Percentiles rank a stretch among this genome's conserved stretches.
Evolutionary conservation across 2,797 vertebrate species (phyloP).

Genomic region (Mormyrus proboscirostris): DNA sequence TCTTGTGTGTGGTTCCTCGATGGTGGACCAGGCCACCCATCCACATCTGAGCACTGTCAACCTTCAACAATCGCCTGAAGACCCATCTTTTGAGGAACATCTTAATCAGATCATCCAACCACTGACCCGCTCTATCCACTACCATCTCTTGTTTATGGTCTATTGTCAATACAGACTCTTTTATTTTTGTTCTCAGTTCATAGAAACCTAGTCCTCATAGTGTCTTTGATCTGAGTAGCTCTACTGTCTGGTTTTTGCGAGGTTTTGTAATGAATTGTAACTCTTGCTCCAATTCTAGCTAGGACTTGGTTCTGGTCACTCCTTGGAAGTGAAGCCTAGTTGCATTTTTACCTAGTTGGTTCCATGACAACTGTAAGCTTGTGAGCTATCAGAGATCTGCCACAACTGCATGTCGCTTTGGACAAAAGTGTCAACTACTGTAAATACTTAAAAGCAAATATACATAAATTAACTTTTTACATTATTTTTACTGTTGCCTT

Average conservation of each 20-base stretch:
- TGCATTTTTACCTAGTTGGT: background rate
- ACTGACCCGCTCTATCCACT: background rate
- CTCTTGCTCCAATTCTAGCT: background rate
- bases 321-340: background rate
- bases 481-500: background rate
- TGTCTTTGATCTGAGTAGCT: background rate
- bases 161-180: background rate
- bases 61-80: background rate
- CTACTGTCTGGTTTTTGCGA: background rate
- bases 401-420: background rate
- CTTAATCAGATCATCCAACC: background rate
- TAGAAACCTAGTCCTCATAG: background rate
- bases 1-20: background rate
- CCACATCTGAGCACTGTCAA: background rate
- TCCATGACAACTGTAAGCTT: background rate
- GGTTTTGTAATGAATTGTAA: background rate
- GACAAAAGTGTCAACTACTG: background rate
- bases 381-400: background rate
- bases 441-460: background rate
- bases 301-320: background rate
- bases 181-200: background rate
- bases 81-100: background rate
- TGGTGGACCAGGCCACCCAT: background rate
- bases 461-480: background rate
- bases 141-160: background rate